Base-by-base conservation (phyloP, 2,797 vertebrate genomes). In the Coreius guichenoti region DNA sequence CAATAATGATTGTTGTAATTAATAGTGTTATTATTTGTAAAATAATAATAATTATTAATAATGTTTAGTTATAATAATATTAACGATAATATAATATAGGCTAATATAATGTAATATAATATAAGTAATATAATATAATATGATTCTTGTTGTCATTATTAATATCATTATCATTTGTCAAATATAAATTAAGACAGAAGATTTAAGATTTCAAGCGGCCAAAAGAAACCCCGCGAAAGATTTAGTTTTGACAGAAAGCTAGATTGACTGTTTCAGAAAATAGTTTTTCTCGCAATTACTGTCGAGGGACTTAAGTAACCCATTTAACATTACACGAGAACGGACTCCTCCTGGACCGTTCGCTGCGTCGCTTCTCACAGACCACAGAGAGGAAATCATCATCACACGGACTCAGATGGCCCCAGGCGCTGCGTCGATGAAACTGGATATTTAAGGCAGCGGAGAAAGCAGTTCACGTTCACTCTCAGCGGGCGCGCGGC, bases 381-480 rank as follows among this genome's bases (percentile, higher is more conserved):
- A 88, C 82, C 43, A 77, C 39, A 72, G 63, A 83, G 65, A 68
- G 47, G 58, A 31, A 68, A 56, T 69, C 58, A 21, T 63, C 76
- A 19, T 78, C 21, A 39, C 86, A 86, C 63, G 68, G 47, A 72
- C 47, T 33, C 80, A 43, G 84, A 87, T 88, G 87, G 43, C 88
- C 83, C 65, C 81, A 77, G 78, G 88, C 84, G 87, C 86, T 47
- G 85, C 36, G 81, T 86, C 63, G 72, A 21, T 91, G 87, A 91
- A 91, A 92, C 68, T 76, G 80, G 90, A 91, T 93, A 90, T 91
- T 86, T 89, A 82, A 89, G 86, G 80, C 84, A 79, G 61, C 54
- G 31, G 51, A 80, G 78, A 80, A 74, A 85, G 49, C 58, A 63
- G 69, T 80, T 80, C 76, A 63, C 31, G 51, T 78, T 86, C 58